phyloP scores from a whole-genome alignment of 2,113 vertebrate genomes.

The Pangasianodon gigas region DNA sequence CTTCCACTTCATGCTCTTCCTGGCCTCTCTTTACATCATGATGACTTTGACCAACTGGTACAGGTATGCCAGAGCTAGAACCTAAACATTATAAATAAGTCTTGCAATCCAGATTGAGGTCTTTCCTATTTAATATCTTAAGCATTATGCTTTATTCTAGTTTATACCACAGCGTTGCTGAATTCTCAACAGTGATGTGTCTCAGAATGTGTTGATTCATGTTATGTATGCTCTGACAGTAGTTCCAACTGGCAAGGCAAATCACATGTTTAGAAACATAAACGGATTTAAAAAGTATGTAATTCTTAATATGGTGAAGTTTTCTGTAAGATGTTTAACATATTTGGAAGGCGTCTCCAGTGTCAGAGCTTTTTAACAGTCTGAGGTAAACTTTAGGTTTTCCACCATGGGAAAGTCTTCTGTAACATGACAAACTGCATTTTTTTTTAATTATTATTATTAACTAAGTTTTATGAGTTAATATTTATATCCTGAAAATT shows the following conservation, averaged over 20 bases:
- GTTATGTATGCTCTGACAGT: neutral
- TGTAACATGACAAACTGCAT: neutral
- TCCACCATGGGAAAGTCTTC: neutral
- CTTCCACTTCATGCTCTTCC: constrained; percentile 98
- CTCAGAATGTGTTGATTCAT: neutral
- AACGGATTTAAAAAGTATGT: neutral
- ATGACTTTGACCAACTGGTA: constrained; percentile 99
- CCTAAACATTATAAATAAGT: neutral
- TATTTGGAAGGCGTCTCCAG: neutral
- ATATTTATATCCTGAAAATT: neutral
- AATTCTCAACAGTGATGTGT: too few species aligned
- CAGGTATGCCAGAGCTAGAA: constrained; percentile 74
- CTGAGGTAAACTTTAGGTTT: too few species aligned
- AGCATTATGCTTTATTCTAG: neutral
- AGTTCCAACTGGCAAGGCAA: neutral
- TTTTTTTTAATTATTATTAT: too few species aligned
- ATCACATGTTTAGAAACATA: neutral
- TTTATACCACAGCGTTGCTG: neutral
- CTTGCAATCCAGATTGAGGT: neutral
- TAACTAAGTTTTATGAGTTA: neutral
- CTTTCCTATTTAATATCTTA: neutral
- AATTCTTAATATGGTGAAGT: neutral
- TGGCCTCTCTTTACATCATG: constrained; percentile 98
- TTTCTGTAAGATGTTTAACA: neutral
- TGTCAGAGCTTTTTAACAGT: too few species aligned